Evolutionary conservation across 1,140 invertebrate species (phyloP), one percentile per base, ranked within the genome.

Genomic region (Diachasma alloeum): DNA sequence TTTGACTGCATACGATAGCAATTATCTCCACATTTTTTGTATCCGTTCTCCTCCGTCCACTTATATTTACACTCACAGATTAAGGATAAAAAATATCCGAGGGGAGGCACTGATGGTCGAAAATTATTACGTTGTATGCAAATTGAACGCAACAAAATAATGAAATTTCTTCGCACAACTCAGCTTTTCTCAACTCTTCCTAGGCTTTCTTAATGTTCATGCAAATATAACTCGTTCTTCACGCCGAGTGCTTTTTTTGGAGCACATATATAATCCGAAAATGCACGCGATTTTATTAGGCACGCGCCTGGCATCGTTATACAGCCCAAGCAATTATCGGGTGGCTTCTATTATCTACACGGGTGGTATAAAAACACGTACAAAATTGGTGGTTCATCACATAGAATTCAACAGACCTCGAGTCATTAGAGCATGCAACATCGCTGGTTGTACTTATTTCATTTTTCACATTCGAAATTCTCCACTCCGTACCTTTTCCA

Each of bases 71-170:
- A 4, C 24, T 63, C 59, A 24, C 15, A 63, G 26, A 26, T 63
- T 53, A 9, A 19, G 48, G 17, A 53, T 6, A 53, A 19, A 63
- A 63, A 63, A 26, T 4, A 26, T 59, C 4, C 1, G 59, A 31
- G 10, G 59, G 59, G 10, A 26, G 59, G 22, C 5, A 19, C 22
- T 63, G 22, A 31, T 63, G 59, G 59, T 15, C 10, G 24, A 24
- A 63, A 63, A 63, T 63, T 63, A 63, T 63, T 63, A 63, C 59
- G 22, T 63, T 63, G 59, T 63, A 63, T 63, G 22, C 59, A 63
- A 63, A 63, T 63, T 63, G 19, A 63, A 6, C 10, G 22, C 5
- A 26, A 63, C 59, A 26, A 63, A 63, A 24, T 63, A 63, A 63
- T 11, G 59, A 26, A 63, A 63, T 6, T 63, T 63, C 59, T 31